These are phyloP conservation scores for Tridacna crocea DNA, from an alignment of 2,888 invertebrate species.

Conservation along the genomic window DNA sequence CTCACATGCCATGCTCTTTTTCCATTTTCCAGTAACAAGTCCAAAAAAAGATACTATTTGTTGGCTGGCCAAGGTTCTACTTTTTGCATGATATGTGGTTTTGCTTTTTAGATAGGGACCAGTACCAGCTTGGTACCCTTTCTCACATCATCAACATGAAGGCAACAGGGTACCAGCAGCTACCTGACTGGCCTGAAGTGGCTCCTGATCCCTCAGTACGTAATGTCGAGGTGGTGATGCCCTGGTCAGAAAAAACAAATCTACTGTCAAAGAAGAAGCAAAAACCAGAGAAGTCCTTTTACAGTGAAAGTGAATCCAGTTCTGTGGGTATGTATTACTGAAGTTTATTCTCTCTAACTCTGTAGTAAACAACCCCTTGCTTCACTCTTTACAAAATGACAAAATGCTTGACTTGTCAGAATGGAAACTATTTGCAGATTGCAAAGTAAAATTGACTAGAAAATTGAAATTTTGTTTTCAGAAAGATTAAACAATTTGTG, in stretches of 20 bases:
- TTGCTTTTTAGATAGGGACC: slow-evolving; percentile 88
- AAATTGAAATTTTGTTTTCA: too few relatives aligned
- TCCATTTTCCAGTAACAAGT: too few relatives aligned
- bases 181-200: slow-evolving; percentile 92
- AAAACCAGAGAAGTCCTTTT: slow-evolving; percentile 86
- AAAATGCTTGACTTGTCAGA: too few relatives aligned
- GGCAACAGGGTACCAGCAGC: slow-evolving; percentile 94
- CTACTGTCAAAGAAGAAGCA: slow-evolving; percentile 65
- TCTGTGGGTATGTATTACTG: slow-evolving; percentile 61
- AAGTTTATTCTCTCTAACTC: not conserved
- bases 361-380: not conserved
- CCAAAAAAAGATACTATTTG: too few relatives aligned
- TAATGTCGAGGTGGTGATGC: slow-evolving; percentile 87
- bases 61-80: too few relatives aligned
- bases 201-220: slow-evolving; percentile 91
- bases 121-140: slow-evolving; percentile 96
- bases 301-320: slow-evolving; percentile 85
- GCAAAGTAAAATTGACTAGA: too few relatives aligned
- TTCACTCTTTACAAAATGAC: too few relatives aligned
- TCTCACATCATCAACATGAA: slow-evolving; percentile 96
- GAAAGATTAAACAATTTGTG: too few relatives aligned
- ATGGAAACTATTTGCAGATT: too few relatives aligned
- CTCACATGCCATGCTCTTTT: too few relatives aligned
- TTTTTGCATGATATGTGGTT: not conserved
- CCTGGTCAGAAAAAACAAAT: slow-evolving; percentile 72